Conservation (phyloP, 2,888 invertebrate genomes). For the Eupithecia exiguata region DNA sequence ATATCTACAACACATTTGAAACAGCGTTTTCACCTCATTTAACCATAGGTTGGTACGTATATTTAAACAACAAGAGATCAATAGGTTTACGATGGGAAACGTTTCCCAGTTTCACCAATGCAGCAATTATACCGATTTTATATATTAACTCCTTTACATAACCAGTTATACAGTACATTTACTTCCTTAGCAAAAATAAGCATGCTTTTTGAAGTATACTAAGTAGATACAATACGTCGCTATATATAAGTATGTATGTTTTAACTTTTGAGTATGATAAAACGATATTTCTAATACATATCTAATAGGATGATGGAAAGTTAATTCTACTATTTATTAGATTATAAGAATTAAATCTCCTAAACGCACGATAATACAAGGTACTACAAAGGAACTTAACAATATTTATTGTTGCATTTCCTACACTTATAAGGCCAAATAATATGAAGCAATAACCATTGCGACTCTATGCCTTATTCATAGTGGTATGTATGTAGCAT, state of each 20-base stretch:
- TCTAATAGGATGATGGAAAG: neutral
- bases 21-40: slow-evolving; percentile 29
- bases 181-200: slow-evolving; percentile 6
- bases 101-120: neutral
- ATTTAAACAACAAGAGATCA: slow-evolving; percentile 19
- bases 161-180: slow-evolving; percentile 4
- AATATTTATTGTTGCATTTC: slow-evolving; percentile 26
- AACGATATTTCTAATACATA: slow-evolving; percentile 5
- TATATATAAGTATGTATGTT: neutral
- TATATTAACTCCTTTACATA: neutral
- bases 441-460: slow-evolving; percentile 25
- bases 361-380: slow-evolving; percentile 4
- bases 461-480: slow-evolving; percentile 22
- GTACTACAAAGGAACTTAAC: slow-evolving; percentile 26
- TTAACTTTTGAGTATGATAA: slow-evolving; percentile 4
- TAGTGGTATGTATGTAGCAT: slow-evolving; percentile 29
- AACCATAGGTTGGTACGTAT: slow-evolving; percentile 17
- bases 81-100: neutral
- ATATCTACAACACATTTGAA: slow-evolving; percentile 38
- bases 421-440: slow-evolving; percentile 30
- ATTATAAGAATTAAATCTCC: neutral
- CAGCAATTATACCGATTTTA: neutral
- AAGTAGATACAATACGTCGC: neutral
- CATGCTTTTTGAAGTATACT: slow-evolving; percentile 1
- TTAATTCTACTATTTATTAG: neutral